Percentiles rank a stretch among this genome's conserved stretches.
These are phyloP conservation scores for Ormyrus nitidulus DNA, from an alignment of 2,888 invertebrate species.

Conservation along the genomic window DNA sequence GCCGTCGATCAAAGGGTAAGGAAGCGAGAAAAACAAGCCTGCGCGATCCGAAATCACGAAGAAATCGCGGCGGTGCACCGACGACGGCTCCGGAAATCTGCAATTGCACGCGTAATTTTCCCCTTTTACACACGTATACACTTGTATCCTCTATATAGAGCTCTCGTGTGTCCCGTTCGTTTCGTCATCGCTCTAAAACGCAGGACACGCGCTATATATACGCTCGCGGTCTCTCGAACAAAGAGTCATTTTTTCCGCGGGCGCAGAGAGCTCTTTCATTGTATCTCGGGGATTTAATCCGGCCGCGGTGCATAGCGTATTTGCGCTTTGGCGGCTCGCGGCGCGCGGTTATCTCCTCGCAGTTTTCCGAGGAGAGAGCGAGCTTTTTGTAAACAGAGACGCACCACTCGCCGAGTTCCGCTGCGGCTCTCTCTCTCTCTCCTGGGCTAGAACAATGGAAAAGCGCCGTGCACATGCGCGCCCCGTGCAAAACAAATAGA, in stretches of 20 bases:
- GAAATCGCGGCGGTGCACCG: too few species aligned
- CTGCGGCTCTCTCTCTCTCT: too few species aligned
- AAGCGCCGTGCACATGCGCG: neutral
- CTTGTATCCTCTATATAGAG: neutral
- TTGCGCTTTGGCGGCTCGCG: neutral
- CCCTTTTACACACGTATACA: neutral
- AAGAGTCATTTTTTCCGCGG: neutral
- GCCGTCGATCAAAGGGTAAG: too few species aligned
- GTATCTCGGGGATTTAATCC: too few species aligned
- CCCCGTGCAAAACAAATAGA: neutral
- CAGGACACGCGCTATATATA: neutral
- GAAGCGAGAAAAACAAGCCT: too few species aligned
- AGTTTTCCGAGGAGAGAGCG: neutral
- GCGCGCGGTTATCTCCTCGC: neutral
- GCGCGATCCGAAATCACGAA: too few species aligned
- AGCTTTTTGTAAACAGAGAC: neutral
- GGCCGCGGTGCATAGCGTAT: too few species aligned
- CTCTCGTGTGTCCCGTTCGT: neutral
- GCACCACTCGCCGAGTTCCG: too few species aligned
- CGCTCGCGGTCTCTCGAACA: neutral
- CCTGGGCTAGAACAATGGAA: too few species aligned
- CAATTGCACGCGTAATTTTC: conserved; percentile 23
- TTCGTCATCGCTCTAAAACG: neutral
- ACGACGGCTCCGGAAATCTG: conserved; percentile 22
- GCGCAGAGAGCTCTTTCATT: too few species aligned